Evolutionary conservation across 2,113 vertebrate species (phyloP).

Genomic region (Galbula dea): DNA sequence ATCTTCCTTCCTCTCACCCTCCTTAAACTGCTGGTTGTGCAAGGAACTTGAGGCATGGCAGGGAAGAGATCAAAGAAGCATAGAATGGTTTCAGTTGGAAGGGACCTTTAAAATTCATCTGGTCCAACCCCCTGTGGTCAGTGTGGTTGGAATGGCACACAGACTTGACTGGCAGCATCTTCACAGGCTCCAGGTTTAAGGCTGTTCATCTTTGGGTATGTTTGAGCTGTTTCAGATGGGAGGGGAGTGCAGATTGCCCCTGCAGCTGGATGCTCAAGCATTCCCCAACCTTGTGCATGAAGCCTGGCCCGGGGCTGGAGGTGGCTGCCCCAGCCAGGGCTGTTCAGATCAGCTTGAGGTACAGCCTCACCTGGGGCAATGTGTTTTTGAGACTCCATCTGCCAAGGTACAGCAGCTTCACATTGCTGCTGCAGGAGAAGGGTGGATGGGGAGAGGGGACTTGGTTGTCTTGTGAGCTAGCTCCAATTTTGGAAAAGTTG

Average conservation of each 20-base stretch:
- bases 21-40: neutral
- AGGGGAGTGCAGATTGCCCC: neutral
- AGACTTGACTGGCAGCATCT: neutral
- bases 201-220: too few relatives aligned
- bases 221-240: neutral
- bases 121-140: neutral
- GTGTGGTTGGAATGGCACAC: neutral
- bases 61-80: neutral
- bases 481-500: neutral
- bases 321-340: neutral
- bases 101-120: neutral
- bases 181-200: neutral
- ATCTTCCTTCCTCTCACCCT: neutral
- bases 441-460: neutral
- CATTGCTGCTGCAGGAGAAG: neutral
- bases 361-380: neutral
- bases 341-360: neutral
- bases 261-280: neutral
- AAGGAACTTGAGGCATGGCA: neutral
- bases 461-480: neutral
- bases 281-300: neutral
- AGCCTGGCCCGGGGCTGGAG: neutral
- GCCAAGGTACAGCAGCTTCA: neutral
- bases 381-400: neutral
- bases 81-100: neutral